A percentile compares a stretch with the other conserved stretches of the same genome.
phyloP scores from a whole-genome alignment of 1,140 invertebrate genomes.

The Euwallacea similis region DNA sequence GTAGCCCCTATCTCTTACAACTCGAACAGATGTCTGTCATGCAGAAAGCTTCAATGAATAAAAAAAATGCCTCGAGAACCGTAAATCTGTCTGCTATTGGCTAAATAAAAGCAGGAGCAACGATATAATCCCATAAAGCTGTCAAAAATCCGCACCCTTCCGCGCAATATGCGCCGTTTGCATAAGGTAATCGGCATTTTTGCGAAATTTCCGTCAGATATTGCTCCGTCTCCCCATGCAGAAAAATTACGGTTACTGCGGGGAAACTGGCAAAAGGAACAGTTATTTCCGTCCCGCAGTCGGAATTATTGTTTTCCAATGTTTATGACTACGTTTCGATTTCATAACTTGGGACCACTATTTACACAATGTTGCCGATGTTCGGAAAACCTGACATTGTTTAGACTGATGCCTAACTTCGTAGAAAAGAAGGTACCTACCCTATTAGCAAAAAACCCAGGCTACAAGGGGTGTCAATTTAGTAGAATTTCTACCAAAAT shows the following conservation, averaged over 20 bases:
- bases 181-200: conserved; percentile 39
- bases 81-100: background rate
- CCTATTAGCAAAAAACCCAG: too few relatives aligned
- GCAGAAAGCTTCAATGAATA: too few relatives aligned
- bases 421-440: too few relatives aligned
- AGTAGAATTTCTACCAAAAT: too few relatives aligned
- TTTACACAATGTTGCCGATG: too few relatives aligned
- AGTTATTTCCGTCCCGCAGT: conserved; percentile 33
- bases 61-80: too few relatives aligned
- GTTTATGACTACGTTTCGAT: conserved; percentile 58
- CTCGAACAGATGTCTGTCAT: too few relatives aligned
- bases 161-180: conserved; percentile 30
- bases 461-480: too few relatives aligned
- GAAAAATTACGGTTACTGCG: conserved; percentile 49
- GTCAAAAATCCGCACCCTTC: conserved; percentile 14
- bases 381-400: too few relatives aligned
- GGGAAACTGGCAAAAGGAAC: conserved; percentile 42
- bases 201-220: conserved; percentile 36
- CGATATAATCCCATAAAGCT: conserved; percentile 20
- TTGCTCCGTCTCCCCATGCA: conserved; percentile 39
- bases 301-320: conserved; percentile 58
- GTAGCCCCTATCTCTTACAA: too few relatives aligned
- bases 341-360: conserved; percentile 53
- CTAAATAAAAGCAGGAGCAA: conserved; percentile 11
- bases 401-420: too few relatives aligned